Conservation (phyloP, 2,888 invertebrate genomes). For the Troilus luridus region DNA sequence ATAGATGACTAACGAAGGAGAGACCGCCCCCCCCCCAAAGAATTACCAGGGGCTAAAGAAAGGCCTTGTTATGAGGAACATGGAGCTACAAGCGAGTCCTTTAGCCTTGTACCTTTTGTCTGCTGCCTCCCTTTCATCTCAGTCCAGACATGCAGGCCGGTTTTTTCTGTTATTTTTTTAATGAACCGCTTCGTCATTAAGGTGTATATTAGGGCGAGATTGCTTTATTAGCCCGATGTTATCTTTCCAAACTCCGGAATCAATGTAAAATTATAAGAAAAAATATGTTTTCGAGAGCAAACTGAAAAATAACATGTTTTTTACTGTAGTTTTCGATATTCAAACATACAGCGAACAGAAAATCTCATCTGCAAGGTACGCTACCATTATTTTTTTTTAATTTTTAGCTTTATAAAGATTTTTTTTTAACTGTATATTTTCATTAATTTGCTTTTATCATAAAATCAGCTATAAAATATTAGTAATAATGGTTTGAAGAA, state of each 20-base stretch:
- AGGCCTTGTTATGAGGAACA: conserved; percentile 36
- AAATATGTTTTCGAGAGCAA: background rate
- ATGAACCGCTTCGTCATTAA: background rate
- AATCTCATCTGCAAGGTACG: too few species aligned
- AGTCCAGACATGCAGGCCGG: background rate
- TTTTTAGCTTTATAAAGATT: too few species aligned
- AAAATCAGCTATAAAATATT: too few species aligned
- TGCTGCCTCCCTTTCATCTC: background rate
- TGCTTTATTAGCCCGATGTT: background rate
- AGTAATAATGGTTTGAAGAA: too few species aligned
- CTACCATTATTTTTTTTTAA: too few species aligned
- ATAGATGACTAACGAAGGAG: conserved; percentile 25
- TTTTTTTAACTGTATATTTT: too few species aligned
- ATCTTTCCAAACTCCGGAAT: background rate
- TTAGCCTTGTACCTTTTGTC: conserved; percentile 9
- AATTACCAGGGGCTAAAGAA: conserved; percentile 21
- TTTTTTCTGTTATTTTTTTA: background rate
- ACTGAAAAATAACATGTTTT: background rate
- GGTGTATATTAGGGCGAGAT: background rate
- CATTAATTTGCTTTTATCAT: too few species aligned
- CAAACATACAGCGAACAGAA: too few species aligned
- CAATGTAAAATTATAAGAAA: background rate
- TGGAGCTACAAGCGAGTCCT: conserved; percentile 37
- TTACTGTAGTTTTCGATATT: too few species aligned
- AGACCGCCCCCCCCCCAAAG: background rate